phyloP scores from a whole-genome alignment of 2,113 vertebrate genomes.

The Otocyon megalotis region DNA sequence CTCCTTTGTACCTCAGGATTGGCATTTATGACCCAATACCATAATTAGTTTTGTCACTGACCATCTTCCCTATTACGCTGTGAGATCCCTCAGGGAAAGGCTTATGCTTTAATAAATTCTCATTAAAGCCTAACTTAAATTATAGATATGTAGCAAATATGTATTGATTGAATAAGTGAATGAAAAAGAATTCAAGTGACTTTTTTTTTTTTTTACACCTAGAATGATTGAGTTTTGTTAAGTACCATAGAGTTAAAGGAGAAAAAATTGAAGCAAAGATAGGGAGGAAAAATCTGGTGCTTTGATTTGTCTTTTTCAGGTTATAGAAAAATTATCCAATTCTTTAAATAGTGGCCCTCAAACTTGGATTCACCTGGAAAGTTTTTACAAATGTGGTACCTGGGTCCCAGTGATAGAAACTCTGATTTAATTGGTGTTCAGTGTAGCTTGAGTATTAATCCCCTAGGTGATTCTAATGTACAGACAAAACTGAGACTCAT shows the following conservation, averaged over 20 bases:
- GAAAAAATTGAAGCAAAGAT: neutral
- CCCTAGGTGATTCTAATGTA: neutral
- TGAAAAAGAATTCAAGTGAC: neutral
- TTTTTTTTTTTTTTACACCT: neutral
- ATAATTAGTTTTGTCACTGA: neutral
- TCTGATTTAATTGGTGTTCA: constrained; percentile 8
- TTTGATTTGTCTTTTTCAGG: neutral
- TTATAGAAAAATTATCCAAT: constrained; percentile 6
- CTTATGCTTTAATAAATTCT: neutral
- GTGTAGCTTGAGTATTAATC: neutral
- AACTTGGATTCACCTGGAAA: neutral
- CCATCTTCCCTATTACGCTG: neutral
- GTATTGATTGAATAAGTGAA: neutral
- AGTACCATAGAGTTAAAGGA: neutral
- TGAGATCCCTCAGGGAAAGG: neutral
- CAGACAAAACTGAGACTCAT: neutral
- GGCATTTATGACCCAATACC: neutral
- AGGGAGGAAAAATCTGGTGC: neutral
- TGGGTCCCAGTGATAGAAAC: neutral
- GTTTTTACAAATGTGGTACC: neutral
- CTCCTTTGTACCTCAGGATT: neutral
- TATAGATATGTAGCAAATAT: neutral
- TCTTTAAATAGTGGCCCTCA: neutral
- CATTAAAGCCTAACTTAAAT: neutral
- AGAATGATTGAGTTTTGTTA: neutral